Conservation (phyloP, 2,888 invertebrate genomes). For the Latrodectus elegans region DNA sequence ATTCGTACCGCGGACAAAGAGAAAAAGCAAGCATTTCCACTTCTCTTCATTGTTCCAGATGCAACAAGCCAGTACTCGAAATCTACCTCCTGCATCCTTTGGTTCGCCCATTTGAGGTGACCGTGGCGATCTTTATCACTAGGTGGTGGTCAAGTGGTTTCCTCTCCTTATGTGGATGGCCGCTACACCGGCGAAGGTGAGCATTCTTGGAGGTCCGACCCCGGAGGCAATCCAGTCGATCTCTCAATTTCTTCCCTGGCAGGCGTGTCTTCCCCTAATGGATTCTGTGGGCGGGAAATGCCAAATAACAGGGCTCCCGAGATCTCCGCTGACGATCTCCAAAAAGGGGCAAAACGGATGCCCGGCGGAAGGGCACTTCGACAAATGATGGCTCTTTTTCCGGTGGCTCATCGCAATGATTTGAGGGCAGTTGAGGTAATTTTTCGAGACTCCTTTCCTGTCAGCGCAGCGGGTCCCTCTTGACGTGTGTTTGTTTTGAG, state of each 20-base stretch:
- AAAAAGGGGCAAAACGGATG: background rate
- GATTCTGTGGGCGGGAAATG: background rate
- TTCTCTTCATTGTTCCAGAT: too few species aligned
- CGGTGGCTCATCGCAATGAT: constrained; percentile 10
- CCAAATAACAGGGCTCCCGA: constrained; percentile 33
- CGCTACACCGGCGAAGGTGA: constrained; percentile 17
- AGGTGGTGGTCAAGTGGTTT: too few species aligned
- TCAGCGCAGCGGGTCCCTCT: constrained; percentile 6
- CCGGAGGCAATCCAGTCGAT: constrained; percentile 29
- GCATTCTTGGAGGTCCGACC: background rate
- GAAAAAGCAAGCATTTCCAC: too few species aligned
- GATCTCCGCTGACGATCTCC: constrained; percentile 24
- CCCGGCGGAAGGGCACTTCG: background rate
- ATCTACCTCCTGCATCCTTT: background rate
- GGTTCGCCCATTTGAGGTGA: constrained; percentile 7
- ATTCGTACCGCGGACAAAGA: too few species aligned
- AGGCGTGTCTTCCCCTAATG: constrained; percentile 13
- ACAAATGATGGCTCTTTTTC: constrained; percentile 6
- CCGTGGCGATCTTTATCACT: too few species aligned
- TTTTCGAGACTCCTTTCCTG: constrained; percentile 15
- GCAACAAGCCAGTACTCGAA: background rate
- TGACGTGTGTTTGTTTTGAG: too few species aligned
- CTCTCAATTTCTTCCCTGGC: constrained; percentile 24
- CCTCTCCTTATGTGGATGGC: too few species aligned
- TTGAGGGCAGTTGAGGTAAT: constrained; percentile 10